Conservation (phyloP, 2,888 invertebrate species). For the Zonitis immaculata region DNA sequence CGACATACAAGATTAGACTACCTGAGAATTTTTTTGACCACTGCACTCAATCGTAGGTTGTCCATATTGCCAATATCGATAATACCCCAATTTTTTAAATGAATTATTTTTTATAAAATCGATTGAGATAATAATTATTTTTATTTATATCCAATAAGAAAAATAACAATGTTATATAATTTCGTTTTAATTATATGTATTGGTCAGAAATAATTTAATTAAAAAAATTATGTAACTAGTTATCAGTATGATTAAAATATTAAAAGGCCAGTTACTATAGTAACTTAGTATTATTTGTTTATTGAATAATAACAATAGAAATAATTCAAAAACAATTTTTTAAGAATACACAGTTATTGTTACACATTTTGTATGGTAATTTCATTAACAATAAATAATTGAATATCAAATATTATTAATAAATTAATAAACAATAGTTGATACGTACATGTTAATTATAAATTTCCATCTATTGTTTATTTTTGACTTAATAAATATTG, state of each 20-base stretch:
- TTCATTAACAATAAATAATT: neutral
- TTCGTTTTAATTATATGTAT: too few relatives aligned
- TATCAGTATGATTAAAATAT: neutral
- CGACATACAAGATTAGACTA: too few relatives aligned
- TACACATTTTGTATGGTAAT: neutral
- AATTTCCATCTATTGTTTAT: conserved; percentile 17
- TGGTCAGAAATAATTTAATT: too few relatives aligned
- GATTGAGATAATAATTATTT: too few relatives aligned
- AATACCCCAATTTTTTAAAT: too few relatives aligned
- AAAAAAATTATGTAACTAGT: neutral
- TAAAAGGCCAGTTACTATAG: neutral
- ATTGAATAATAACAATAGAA: neutral
- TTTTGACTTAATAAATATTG: conserved; percentile 14
- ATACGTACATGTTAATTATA: conserved; percentile 8
- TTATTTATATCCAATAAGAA: too few relatives aligned
- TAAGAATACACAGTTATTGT: neutral
- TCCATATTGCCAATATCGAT: too few relatives aligned
- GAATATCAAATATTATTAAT: neutral
- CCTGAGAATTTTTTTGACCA: too few relatives aligned
- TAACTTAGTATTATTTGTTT: neutral
- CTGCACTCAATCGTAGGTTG: too few relatives aligned
- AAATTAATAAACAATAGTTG: conserved; percentile 12
- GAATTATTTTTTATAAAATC: too few relatives aligned
- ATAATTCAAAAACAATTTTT: neutral
- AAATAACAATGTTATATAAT: too few relatives aligned